Percentiles rank a stretch among this genome's conserved stretches.
Conservation (phyloP, 2,888 invertebrate genomes). For the Andrena chrysosceles region DNA sequence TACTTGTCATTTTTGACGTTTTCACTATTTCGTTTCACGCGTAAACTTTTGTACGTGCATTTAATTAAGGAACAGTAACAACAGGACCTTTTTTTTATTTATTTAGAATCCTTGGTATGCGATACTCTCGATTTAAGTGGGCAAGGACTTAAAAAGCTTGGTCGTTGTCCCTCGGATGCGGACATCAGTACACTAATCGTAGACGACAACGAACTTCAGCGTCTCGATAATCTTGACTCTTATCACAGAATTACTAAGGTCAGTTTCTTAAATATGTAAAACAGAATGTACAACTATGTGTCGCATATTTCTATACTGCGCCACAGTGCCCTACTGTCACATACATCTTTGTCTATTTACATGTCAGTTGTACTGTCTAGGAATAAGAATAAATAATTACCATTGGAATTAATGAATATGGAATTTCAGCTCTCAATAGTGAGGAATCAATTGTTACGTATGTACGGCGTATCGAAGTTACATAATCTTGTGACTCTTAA, state of each 20-base stretch:
- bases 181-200: constrained; percentile 90
- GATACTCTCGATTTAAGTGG: constrained; percentile 91
- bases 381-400: neutral
- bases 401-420: constrained; percentile 1
- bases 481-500: constrained; percentile 93
- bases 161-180: constrained; percentile 90
- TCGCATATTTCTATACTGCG: neutral
- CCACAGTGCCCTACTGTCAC: neutral
- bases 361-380: neutral
- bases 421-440: constrained; percentile 91
- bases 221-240: constrained; percentile 94
- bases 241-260: constrained; percentile 92
- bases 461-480: constrained; percentile 94
- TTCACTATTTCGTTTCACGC: constrained; percentile 20
- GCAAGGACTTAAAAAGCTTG: constrained; percentile 93
- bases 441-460: constrained; percentile 93
- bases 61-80: constrained; percentile 18
- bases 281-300: neutral
- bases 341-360: neutral
- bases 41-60: neutral
- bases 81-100: constrained; percentile 15
- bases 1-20: constrained; percentile 56
- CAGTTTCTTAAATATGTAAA: constrained; percentile 3
- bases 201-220: constrained; percentile 95
- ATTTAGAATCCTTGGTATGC: constrained; percentile 74